These are phyloP conservation scores for Triplophysa tibetana DNA, from an alignment of 2,113 vertebrate species.

Conservation along the genomic window DNA sequence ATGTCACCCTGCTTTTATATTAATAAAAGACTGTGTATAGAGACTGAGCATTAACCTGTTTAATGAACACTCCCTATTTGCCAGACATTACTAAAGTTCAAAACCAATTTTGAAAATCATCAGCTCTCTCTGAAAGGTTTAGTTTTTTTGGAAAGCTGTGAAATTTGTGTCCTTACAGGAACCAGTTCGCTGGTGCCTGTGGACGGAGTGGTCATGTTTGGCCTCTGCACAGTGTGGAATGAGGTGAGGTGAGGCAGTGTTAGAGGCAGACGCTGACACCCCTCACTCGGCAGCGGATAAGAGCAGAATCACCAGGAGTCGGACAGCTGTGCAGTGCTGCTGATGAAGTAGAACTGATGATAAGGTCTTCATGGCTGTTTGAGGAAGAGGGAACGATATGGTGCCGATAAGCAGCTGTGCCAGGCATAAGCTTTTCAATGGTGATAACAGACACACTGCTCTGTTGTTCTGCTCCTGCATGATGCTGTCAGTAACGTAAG, in stretches of 20 bases:
- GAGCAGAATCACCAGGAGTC: constrained; percentile 5
- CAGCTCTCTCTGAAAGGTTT: not conserved
- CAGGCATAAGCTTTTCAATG: constrained; percentile 5
- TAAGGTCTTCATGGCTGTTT: constrained; percentile 15
- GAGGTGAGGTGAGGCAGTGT: constrained; percentile 17
- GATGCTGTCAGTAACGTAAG: constrained; percentile 6
- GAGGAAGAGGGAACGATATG: not conserved
- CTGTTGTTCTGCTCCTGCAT: constrained; percentile 8
- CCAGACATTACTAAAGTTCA: not conserved
- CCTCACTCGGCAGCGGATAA: constrained; percentile 12
- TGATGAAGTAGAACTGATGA: constrained; percentile 21
- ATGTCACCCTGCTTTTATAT: not conserved
- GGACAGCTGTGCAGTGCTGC: constrained; percentile 16
- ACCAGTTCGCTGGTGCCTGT: not conserved
- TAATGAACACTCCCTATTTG: not conserved
- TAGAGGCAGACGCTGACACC: not conserved
- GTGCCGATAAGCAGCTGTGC: constrained; percentile 30
- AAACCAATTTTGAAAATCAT: not conserved
- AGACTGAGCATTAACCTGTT: not conserved
- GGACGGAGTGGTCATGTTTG: not conserved
- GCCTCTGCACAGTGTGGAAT: not conserved
- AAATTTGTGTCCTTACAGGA: constrained; percentile 5
- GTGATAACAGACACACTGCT: constrained; percentile 12
- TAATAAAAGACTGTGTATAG: no score
- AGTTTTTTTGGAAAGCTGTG: not conserved